Conservation (phyloP, 2,888 invertebrate species). For the Thysanoteuthis rhombus region DNA sequence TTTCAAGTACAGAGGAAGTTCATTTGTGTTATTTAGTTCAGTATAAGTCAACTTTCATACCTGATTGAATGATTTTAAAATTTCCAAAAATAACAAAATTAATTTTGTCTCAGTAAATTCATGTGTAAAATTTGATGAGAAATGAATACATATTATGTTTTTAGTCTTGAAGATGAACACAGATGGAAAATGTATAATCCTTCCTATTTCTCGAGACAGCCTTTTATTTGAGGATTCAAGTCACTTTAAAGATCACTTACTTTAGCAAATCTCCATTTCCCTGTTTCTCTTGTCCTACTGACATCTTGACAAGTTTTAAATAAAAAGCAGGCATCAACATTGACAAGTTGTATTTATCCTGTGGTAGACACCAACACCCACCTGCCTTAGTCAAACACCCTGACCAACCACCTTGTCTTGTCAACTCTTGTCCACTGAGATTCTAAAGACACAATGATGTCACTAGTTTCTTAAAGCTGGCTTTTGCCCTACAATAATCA, state of each 20-base stretch:
- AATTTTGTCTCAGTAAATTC: no score
- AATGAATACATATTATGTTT: neutral
- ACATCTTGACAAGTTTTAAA: neutral
- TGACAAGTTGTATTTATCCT: neutral
- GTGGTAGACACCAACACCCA: neutral
- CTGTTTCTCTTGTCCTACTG: neutral
- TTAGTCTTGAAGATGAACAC: neutral
- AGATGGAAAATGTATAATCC: neutral
- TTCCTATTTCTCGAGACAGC: neutral
- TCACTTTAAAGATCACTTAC: neutral
- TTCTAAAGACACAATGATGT: neutral
- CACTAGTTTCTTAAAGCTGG: neutral
- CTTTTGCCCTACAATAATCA: neutral
- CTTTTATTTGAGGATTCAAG: neutral
- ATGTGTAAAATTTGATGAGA: no score
- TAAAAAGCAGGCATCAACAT: neutral
- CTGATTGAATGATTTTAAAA: no score
- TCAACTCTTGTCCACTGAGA: neutral
- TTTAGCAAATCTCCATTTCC: neutral
- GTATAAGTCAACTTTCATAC: no score
- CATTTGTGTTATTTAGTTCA: no score
- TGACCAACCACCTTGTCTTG: neutral
- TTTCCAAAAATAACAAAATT: no score
- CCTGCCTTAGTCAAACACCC: neutral
- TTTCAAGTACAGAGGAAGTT: no score